Conservation (phyloP, 2,888 invertebrate species). For the Tenthredo mesomela region DNA sequence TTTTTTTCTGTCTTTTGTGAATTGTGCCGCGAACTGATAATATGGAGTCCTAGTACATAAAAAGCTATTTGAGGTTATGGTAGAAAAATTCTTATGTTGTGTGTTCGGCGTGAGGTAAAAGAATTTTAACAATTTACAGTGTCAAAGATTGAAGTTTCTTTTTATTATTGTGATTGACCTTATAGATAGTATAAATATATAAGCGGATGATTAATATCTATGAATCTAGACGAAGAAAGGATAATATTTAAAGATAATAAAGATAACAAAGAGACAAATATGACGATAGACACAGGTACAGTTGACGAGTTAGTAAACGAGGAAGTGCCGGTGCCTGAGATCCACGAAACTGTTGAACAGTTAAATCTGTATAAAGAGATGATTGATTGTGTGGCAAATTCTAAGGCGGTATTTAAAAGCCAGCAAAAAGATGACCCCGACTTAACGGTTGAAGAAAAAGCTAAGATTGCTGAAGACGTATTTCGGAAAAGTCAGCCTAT, state of each 20-base stretch:
- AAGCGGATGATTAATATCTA: slow-evolving; percentile 32
- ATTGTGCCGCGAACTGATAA: not conserved
- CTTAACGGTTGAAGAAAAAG: slow-evolving; percentile 85
- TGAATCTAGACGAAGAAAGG: not conserved
- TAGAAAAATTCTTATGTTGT: not conserved
- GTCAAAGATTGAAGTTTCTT: not conserved
- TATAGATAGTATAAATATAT: slow-evolving; percentile 55
- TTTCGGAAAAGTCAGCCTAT: slow-evolving; percentile 84
- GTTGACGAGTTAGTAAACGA: slow-evolving; percentile 5
- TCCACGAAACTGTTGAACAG: slow-evolving; percentile 53
- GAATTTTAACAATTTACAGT: not conserved
- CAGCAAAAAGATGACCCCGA: slow-evolving; percentile 91
- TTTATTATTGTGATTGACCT: not conserved
- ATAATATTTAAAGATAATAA: not conserved
- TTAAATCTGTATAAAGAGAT: slow-evolving; percentile 80
- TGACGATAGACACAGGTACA: slow-evolving; percentile 50
- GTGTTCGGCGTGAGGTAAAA: not conserved
- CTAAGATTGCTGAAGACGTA: slow-evolving; percentile 83
- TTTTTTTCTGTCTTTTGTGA: not conserved
- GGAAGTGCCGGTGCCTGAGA: not conserved
- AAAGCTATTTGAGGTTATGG: slow-evolving; percentile 17
- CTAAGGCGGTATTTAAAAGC: slow-evolving; percentile 83
- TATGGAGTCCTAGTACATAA: not conserved
- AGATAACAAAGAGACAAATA: not conserved
- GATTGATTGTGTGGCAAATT: slow-evolving; percentile 80